phyloP scores from a whole-genome alignment of 2,797 vertebrate species.

The Toxotes lorentzi region DNA sequence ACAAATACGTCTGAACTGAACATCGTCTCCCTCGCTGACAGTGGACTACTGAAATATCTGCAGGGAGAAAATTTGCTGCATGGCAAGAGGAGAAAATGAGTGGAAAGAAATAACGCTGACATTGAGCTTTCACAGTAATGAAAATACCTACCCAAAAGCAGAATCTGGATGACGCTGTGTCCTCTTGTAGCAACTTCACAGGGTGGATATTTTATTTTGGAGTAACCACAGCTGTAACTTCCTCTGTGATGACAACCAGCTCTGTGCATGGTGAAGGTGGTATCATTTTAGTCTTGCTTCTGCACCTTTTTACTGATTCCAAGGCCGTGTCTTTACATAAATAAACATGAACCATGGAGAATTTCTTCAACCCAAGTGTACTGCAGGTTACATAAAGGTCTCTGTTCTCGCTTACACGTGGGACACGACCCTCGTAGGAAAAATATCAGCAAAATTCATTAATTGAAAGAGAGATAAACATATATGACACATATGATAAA shows the following conservation, averaged over 20 bases:
- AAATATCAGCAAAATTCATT: slow-evolving; percentile 8
- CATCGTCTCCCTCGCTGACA: slow-evolving; percentile 26
- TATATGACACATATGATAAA: neutral
- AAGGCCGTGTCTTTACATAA: slow-evolving; percentile 34
- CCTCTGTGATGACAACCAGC: slow-evolving; percentile 30
- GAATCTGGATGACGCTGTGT: slow-evolving; percentile 36
- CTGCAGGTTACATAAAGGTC: slow-evolving; percentile 61
- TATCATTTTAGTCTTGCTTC: slow-evolving; percentile 2
- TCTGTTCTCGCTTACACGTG: slow-evolving; percentile 40
- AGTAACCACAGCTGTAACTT: slow-evolving; percentile 67
- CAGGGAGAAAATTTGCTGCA: slow-evolving; percentile 63
- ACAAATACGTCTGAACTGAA: slow-evolving; percentile 56
- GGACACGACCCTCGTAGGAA: slow-evolving; percentile 53
- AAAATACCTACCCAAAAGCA: slow-evolving; percentile 56
- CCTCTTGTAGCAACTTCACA: neutral
- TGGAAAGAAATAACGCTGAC: neutral
- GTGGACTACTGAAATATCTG: slow-evolving; percentile 43
- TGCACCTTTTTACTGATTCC: accelerated
- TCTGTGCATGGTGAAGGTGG: neutral
- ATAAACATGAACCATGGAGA: slow-evolving; percentile 12
- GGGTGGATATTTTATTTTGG: accelerated
- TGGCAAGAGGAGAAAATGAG: slow-evolving; percentile 19
- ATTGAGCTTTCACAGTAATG: neutral
- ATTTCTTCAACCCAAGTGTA: slow-evolving; percentile 26
- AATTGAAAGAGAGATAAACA: slow-evolving; percentile 10